Conservation (phyloP, 2,888 invertebrate species). For the Drosophila mettleri region DNA sequence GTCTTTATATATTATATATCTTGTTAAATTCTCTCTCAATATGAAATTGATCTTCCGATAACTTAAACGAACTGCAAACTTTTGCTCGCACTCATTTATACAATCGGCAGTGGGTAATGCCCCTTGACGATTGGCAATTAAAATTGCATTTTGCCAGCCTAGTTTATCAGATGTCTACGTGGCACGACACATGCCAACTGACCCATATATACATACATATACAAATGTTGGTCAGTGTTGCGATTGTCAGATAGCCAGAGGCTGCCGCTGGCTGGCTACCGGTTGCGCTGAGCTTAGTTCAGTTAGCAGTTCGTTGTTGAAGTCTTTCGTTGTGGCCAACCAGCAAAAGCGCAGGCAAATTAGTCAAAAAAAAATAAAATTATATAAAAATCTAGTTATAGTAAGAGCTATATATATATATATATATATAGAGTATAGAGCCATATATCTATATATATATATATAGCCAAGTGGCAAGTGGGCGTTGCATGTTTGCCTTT, state of each 20-base stretch:
- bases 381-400: constrained; percentile 67
- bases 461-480: constrained; percentile 53
- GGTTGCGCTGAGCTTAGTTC: constrained; percentile 34
- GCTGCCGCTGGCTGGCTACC: constrained; percentile 43
- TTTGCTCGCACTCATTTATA: constrained; percentile 41
- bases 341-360: constrained; percentile 47
- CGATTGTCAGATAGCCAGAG: constrained; percentile 57
- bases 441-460: constrained; percentile 13
- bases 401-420: constrained; percentile 19
- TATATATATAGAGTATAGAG: constrained; percentile 1
- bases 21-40: not conserved
- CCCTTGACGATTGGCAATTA: constrained; percentile 70
- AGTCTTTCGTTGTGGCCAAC: constrained; percentile 40
- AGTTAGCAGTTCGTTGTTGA: constrained; percentile 29
- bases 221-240: constrained; percentile 70
- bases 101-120: constrained; percentile 32
- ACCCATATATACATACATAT: constrained; percentile 54
- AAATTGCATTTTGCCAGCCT: constrained; percentile 62
- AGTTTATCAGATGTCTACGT: constrained; percentile 66
- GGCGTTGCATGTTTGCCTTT: constrained; percentile 75
- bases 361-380: constrained; percentile 65
- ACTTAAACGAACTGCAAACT: not conserved
- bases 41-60: not conserved
- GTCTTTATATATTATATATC: too few species aligned
- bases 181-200: constrained; percentile 37